Base-by-base conservation (phyloP, 2,113 vertebrate genomes). In the Brachyhypopomus gauderio region DNA sequence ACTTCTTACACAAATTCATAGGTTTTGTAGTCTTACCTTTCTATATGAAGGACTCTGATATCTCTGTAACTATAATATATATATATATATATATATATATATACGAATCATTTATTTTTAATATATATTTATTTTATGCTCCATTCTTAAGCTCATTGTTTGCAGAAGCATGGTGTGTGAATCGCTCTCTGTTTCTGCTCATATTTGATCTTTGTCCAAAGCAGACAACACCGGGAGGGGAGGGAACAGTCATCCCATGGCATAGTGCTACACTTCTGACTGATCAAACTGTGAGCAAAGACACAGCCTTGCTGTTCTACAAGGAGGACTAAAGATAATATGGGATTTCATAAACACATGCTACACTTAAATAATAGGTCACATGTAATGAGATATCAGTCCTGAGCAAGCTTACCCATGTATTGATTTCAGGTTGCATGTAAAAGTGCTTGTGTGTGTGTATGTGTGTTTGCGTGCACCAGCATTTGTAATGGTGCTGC, bases 61-160 rank as follows among this genome's bases (percentile, higher is more conserved):
- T 79, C 78, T 81, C 71, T 80, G 81, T 76, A 75, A 84, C 48
- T 64, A 72, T 78, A 81, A 79, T 71, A 80, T 79, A 81, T 80
- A 85, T 64, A 87, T 64, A 81, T n/a, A 79, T 71, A 80, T 79
- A 81, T 80, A 79, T 71, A 80, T 79, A 81, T 80, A 85, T 64
- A 87, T 64, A 81, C 69, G 38, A 88, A 74, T 78, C 79, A 59
- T 87, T 88, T 64, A 84, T 86, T 87, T 81, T 86, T 84, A 69
- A 87, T 58, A 87, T 86, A 72, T 89, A 86, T 88, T 88, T 86
- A 86, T 87, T 90, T 84, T 67, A 67, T 82, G 30, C 85, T 81
- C 11, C 17, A 72, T 79, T 86, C 60, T 76, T 58, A 81, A 77
- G 64, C 75, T 23, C 38, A 19, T 60, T 58, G 27, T 56, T 23